A percentile compares a stretch with the other conserved stretches of the same genome.
phyloP scores from a whole-genome alignment of 2,113 vertebrate genomes.

The Eira barbara region DNA sequence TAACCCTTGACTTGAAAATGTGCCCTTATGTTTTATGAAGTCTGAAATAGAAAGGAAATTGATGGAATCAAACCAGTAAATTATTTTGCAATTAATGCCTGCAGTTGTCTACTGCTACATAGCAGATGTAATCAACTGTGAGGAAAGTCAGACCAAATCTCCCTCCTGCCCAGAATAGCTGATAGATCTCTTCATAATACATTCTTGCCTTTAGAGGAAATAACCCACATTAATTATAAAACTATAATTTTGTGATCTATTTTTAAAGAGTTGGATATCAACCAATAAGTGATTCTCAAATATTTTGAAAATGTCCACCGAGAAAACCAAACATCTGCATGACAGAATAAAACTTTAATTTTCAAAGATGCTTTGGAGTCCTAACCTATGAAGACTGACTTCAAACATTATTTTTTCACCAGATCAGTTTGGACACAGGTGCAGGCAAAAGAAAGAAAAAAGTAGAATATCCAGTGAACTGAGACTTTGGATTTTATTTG shows the following conservation, averaged over 20 bases:
- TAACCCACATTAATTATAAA: neutral
- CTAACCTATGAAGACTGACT: neutral
- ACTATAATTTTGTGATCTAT: neutral
- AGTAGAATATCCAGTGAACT: neutral
- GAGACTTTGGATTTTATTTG: constrained; percentile 18
- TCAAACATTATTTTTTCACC: neutral
- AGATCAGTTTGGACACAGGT: constrained; percentile 18
- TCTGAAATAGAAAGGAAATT: constrained; percentile 63
- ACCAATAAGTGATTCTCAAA: neutral
- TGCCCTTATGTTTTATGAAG: constrained; percentile 60
- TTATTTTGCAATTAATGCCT: constrained; percentile 55
- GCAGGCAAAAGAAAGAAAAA: constrained; percentile 35
- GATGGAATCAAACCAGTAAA: constrained; percentile 57
- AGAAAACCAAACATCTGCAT: constrained; percentile 22
- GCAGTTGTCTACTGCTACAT: neutral
- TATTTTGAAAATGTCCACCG: constrained; percentile 21
- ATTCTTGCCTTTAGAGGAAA: constrained; percentile 28
- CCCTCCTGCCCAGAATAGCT: neutral
- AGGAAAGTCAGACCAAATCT: constrained; percentile 24
- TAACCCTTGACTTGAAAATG: constrained; percentile 48
- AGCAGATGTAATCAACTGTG: constrained; percentile 41
- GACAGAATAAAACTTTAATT: constrained; percentile 12
- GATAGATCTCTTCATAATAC: neutral
- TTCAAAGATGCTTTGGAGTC: constrained; percentile 28
- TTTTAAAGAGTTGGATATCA: constrained; percentile 14